Evolutionary conservation across 2,888 invertebrate genomes (phyloP).

Genomic region (Hyppa rectilinea): DNA sequence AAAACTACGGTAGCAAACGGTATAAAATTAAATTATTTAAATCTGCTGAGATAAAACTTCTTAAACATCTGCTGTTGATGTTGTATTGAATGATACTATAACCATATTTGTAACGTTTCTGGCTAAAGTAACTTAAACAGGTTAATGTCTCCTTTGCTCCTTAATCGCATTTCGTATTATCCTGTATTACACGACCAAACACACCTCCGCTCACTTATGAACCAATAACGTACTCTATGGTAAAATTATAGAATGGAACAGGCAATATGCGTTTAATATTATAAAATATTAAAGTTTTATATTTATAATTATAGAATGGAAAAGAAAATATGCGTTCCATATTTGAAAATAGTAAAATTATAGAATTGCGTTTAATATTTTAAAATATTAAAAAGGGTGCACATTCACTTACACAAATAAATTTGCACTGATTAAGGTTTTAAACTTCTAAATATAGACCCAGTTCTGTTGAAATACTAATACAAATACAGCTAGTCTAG

Average conservation of each 20-base stretch:
- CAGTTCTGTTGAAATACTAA: neutral
- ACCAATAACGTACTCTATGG: slow-evolving; percentile 37
- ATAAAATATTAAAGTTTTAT: neutral
- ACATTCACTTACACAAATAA: neutral
- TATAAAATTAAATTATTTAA: slow-evolving; percentile 20
- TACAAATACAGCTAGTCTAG: neutral
- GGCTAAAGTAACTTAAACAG: slow-evolving; percentile 27
- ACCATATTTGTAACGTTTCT: neutral
- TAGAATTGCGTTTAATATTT: neutral
- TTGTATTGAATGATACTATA: slow-evolving; percentile 6
- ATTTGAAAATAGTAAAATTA: neutral
- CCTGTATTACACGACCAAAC: slow-evolving; percentile 12
- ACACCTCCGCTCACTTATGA: slow-evolving; percentile 36
- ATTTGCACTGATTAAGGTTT: neutral
- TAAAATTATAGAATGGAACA: slow-evolving; percentile 11
- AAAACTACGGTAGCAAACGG: neutral
- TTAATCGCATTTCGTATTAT: slow-evolving; percentile 27
- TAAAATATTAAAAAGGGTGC: neutral
- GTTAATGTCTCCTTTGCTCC: slow-evolving; percentile 24
- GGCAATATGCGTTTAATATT: slow-evolving; percentile 6
- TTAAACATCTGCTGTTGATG: slow-evolving; percentile 7
- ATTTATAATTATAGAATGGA: slow-evolving; percentile 8
- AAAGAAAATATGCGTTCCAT: slow-evolving; percentile 9
- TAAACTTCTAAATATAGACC: neutral
- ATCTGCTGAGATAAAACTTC: slow-evolving; percentile 13